Percentiles rank a stretch among this genome's conserved stretches.
Evolutionary conservation across 2,888 invertebrate genomes (phyloP).

Genomic region (Sympetrum striolatum): DNA sequence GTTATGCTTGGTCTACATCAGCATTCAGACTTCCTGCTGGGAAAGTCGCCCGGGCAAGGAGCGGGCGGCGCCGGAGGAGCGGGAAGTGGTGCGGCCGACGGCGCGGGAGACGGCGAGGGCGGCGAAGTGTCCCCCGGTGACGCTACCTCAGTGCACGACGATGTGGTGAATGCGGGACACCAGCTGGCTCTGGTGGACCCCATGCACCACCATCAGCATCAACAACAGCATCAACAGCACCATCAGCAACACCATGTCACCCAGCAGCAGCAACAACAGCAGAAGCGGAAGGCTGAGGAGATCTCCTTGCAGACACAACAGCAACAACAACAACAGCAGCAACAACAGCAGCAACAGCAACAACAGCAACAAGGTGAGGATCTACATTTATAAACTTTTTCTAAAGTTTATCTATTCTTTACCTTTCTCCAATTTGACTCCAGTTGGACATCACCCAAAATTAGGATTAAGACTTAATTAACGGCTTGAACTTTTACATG

Average conservation of each 20-base stretch:
- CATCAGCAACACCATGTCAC: conserved; percentile 44
- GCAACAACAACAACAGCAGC: conserved; percentile 51
- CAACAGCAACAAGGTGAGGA: conserved; percentile 50
- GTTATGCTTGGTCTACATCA: conserved; percentile 56
- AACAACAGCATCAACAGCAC: conserved; percentile 46
- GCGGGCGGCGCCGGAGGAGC: conserved; percentile 60
- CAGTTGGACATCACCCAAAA: no score
- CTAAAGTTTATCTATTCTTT: no score
- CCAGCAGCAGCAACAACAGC: conserved; percentile 44
- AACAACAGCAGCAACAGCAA: conserved; percentile 58
- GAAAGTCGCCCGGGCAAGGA: conserved; percentile 52
- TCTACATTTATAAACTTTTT: background rate
- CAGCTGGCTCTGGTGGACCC: conserved; percentile 45
- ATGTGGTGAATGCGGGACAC: conserved; percentile 41
- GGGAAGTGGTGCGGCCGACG: conserved; percentile 43
- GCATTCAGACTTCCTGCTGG: conserved; percentile 56
- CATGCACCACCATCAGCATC: conserved; percentile 40
- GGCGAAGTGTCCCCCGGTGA: background rate
- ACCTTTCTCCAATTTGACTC: no score
- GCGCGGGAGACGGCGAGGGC: conserved; percentile 47
- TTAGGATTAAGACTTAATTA: no score
- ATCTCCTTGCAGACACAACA: conserved; percentile 48
- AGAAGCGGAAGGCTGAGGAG: conserved; percentile 20
- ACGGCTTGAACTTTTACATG: no score
- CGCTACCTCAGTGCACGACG: background rate